Evolutionary conservation across 2,797 vertebrate genomes (phyloP), one percentile per base, ranked within the genome.

Genomic region (Coregonus sp.): DNA sequence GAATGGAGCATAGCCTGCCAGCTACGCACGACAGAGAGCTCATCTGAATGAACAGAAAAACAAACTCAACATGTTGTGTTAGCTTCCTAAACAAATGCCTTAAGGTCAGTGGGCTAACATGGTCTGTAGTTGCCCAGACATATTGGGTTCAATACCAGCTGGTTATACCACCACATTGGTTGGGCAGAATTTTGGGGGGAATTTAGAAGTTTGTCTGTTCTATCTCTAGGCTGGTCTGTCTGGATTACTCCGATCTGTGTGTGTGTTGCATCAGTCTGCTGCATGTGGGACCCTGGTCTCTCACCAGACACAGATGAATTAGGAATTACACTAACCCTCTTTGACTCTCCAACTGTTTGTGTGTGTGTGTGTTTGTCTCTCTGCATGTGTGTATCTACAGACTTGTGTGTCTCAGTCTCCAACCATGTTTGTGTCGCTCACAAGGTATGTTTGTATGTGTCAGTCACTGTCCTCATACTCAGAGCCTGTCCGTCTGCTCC

Each of bases 21-120:
- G 72, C 54, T 7, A 51, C 35, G 4, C 20, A 72, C 69, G 67
- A 77, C 25, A 35, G 74, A 47, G 73, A 50, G 72, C 75, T 85
- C 77, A 76, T 81, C 73, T 83, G 18, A 83, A 81, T 70, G 68
- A 52, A 75, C 68, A 81, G 68, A 50, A 80, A 83, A 87, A 81
- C 40, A 84, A 72, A 72, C 52, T 76, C 52, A 47, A 75, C 37
- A 70, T 29, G 25, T 47, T 47, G 40, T 47, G 40, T 65, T 31
- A 67, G 25, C 65, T 67, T 67, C 7, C 65, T 4, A 29, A 20
- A 31, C 65, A 29, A 29, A 67, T 25, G 25, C 31, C 65, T 67
- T 29, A 29, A 14, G 65, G 20, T 67, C 31, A 67, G 25, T 67
- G 65, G 14, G 65, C 14, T 67, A 12, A 31, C 25, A 67, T 67